Evolutionary conservation across 30 jellyfish, hydroid and myxozoan genomes (phyloP), one percentile per base, ranked within the genome.

Genomic region (Pseudorhiza aurosa): DNA sequence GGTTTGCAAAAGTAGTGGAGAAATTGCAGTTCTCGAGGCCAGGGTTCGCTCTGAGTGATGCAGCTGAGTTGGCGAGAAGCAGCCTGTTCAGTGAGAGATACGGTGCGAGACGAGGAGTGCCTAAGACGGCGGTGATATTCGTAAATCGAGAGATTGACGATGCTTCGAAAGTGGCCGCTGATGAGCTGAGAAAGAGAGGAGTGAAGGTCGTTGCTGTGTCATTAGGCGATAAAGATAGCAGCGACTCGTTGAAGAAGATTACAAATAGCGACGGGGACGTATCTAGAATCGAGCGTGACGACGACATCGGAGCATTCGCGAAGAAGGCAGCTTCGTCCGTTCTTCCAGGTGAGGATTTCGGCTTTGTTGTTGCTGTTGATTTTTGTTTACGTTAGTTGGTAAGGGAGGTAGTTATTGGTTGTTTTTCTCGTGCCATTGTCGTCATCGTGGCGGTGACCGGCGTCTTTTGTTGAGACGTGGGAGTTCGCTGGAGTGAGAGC

Each of bases 191-290:
- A 8, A 17, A 11, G 28, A 45, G 30, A 27, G 75, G 85, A 12
- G 58, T 64, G 47, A 85, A 73, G 53, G 45, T 85, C 19, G 62
- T 85, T 27, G 85, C 57, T 15, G 59, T 83, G 26, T 88, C 81
- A 8, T 26, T 83, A n/a, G n/a, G n/a, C n/a, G n/a, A n/a, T n/a
- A n/a, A n/a, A n/a, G n/a, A n/a, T n/a, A n/a, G n/a, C n/a, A n/a
- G n/a, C n/a, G n/a, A n/a, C n/a, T n/a, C n/a, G n/a, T n/a, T n/a
- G n/a, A n/a, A n/a, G n/a, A n/a, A n/a, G n/a, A n/a, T n/a, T n/a
- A n/a, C n/a, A n/a, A n/a, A n/a, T n/a, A n/a, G n/a, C n/a, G n/a
- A n/a, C n/a, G n/a, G n/a, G n/a, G n/a, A n/a, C n/a, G n/a, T n/a
- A n/a, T n/a, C n/a, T n/a, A n/a, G n/a, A n/a, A n/a, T n/a, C n/a